Base-by-base conservation (phyloP, 2,888 invertebrate genomes). In the Fragum whitleyi region DNA sequence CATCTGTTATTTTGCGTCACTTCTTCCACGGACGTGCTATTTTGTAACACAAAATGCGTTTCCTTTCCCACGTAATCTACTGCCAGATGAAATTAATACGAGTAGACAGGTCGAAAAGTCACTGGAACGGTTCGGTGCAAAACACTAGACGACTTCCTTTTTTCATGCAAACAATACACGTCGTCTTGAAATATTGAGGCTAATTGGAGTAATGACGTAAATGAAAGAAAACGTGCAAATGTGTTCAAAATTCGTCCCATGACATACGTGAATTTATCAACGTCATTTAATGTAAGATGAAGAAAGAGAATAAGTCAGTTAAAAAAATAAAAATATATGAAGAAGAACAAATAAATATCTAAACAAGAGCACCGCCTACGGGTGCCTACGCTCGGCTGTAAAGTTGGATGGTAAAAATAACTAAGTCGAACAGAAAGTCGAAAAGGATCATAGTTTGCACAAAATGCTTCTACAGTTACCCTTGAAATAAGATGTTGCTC, bases 81-180 rank as follows among this genome's bases (percentile, higher is more conserved):
- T 26, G 3, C 57, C 57, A 57, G 21, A 21, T 5, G 26, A 11
- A n/a, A 57, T 57, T 57, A 23, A 57, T 6, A n/a, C 26, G n/a
- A 57, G 57, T 57, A 26, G 57, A 23, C 26, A 57, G 57, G 21
- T 57, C 57, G 57, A 57, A 57, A 57, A 26, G 57, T 57, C 57
- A 57, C 57, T 57, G 57, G 57, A 57, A 57, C 57, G 28, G 57
- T 57, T 57, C 57, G 23, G 57, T 57, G 28, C 57, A 57, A 57
- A 57, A 26, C 57, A n/a, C 57, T 57, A 26, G n/a, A 23, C 57
- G 28, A 23, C 23, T 57, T 57, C 57, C 57, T 26, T 21, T 26
- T 26, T 26, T 26, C 57, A 57, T 57, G 57, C 23, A 57, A 57
- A 57, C 57, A 57, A 57, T 57, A 26, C 57, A 57, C 57, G 57